phyloP scores from a whole-genome alignment of 1,140 invertebrate genomes.

The Drosophila miranda region DNA sequence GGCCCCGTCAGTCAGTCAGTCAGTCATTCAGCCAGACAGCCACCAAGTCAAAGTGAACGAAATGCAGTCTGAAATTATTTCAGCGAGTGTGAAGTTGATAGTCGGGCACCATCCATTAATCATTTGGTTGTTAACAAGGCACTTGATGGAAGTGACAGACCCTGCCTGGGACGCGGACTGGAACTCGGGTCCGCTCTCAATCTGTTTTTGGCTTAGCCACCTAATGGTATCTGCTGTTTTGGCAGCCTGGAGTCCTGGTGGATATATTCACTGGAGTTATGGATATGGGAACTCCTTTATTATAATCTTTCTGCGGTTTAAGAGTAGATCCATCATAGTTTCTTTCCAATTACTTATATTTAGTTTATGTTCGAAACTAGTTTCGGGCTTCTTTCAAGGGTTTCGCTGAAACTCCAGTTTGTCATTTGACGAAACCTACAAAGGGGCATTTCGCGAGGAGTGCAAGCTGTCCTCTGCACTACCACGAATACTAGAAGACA shows the following conservation, averaged over 20 bases:
- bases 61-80: constrained; percentile 69
- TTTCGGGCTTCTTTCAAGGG: no score
- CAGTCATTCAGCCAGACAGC: constrained; percentile 50
- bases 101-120: constrained; percentile 61
- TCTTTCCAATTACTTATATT: no score
- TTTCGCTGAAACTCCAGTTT: no score
- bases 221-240: constrained; percentile 38
- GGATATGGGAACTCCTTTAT: no score
- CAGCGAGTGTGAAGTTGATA: constrained; percentile 78
- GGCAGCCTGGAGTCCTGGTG: neutral
- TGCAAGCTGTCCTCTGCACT: no score
- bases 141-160: constrained; percentile 68
- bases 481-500: no score
- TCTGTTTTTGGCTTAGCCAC: constrained; percentile 37
- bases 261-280: no score
- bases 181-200: constrained; percentile 7
- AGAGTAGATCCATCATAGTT: no score
- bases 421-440: no score
- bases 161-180: constrained; percentile 32
- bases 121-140: constrained; percentile 73
- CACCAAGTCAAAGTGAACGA: constrained; percentile 68
- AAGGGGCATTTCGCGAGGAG: no score
- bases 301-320: no score
- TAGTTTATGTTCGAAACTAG: no score
- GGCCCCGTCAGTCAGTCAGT: constrained; percentile 17